These are phyloP conservation scores for Sebastes hubbsi DNA, from an alignment of 2,797 vertebrate species.

Conservation along the genomic window DNA sequence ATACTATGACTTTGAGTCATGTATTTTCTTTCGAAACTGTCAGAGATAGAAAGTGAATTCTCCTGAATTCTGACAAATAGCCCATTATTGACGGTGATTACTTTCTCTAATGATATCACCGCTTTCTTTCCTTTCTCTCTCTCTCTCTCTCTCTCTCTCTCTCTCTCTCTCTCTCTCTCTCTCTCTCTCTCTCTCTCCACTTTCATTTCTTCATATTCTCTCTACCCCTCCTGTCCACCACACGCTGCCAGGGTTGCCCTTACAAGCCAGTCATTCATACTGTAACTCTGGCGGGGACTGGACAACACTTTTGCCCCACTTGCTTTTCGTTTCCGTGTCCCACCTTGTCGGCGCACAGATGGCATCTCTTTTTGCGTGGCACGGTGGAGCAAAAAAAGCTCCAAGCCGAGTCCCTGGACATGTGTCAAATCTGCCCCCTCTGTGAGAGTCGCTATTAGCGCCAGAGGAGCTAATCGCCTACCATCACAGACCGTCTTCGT, in stretches of 20 bases:
- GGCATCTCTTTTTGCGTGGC: conserved; percentile 66
- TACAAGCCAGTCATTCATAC: conserved; percentile 24
- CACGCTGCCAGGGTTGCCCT: conserved; percentile 12
- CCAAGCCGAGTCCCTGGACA: conserved; percentile 62
- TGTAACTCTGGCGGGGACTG: conserved; percentile 34
- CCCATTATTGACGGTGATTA: conserved; percentile 12
- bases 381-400: conserved; percentile 51
- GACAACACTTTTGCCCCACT: conserved; percentile 42
- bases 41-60: neutral
- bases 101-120: conserved; percentile 6
- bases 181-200: neutral
- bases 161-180: neutral
- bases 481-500: conserved; percentile 49
- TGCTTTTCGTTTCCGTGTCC: conserved; percentile 51
- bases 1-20: neutral
- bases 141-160: neutral
- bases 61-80: neutral
- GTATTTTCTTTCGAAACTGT: neutral
- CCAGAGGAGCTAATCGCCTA: conserved; percentile 61
- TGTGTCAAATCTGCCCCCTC: conserved; percentile 68
- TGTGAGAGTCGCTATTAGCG: conserved; percentile 71
- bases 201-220: conserved; percentile 9
- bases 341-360: conserved; percentile 72
- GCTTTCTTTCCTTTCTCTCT: conserved; percentile 22
- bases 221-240: neutral